Conservation (phyloP, 2,888 invertebrate species). For the Xanthia icteritia region DNA sequence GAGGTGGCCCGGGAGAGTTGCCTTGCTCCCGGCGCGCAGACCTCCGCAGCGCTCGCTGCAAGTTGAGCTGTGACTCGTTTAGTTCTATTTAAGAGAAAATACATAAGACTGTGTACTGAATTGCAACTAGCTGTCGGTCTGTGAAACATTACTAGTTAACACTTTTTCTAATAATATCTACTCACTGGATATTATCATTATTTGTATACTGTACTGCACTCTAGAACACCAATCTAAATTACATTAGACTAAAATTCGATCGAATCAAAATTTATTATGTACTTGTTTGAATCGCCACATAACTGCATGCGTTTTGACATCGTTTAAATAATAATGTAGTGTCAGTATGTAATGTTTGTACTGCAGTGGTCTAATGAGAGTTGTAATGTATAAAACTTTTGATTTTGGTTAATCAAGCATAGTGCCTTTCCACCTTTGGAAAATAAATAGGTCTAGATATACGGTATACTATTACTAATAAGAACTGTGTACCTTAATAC, state of each 20-base stretch:
- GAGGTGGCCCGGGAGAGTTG: conserved; percentile 67
- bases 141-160: conserved; percentile 69
- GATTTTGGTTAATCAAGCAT: conserved; percentile 82
- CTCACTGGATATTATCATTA: conserved; percentile 67
- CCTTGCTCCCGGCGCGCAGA: conserved; percentile 54
- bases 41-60: conserved; percentile 61
- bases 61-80: conserved; percentile 80
- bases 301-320: conserved; percentile 58
- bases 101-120: conserved; percentile 81
- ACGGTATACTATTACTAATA: conserved; percentile 72
- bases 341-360: conserved; percentile 55
- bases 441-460: conserved; percentile 77
- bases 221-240: conserved; percentile 70
- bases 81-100: conserved; percentile 78
- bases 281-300: conserved; percentile 62
- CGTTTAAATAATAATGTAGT: conserved; percentile 50
- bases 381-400: conserved; percentile 61
- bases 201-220: conserved; percentile 72
- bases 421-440: conserved; percentile 87
- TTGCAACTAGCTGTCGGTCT: conserved; percentile 72
- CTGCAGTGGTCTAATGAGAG: conserved; percentile 44
- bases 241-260: conserved; percentile 64
- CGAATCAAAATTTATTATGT: conserved; percentile 53
- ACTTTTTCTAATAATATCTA: conserved; percentile 62
- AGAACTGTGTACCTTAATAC: conserved; percentile 70